Evolutionary conservation across 2,797 vertebrate species (phyloP).

Genomic region (Acrossocheilus wenchowensis): DNA sequence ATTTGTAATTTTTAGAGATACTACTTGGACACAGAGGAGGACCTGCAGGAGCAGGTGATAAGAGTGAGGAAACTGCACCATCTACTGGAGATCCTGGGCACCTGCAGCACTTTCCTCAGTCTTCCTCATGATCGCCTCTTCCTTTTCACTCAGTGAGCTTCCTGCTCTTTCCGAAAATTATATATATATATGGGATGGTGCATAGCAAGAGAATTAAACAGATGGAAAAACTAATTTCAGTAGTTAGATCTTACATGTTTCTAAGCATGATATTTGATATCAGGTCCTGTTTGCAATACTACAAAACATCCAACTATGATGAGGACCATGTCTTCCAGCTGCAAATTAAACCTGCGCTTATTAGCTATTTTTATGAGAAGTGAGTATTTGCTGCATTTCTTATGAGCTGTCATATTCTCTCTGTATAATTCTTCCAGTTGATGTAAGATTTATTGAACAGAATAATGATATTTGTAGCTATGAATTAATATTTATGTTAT

Average conservation of each 20-base stretch:
- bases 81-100: constrained; percentile 90
- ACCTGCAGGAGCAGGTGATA: constrained; percentile 88
- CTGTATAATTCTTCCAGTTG: not conserved
- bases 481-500: constrained; percentile 27
- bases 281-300: constrained; percentile 92
- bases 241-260: not conserved
- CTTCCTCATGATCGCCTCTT: constrained; percentile 91
- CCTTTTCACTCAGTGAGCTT: constrained; percentile 88
- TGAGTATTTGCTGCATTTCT: constrained; percentile 67
- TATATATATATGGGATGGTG: not conserved
- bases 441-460: not conserved
- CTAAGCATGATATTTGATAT: constrained; percentile 29
- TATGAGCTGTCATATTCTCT: not conserved
- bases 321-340: constrained; percentile 90
- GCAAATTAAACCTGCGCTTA: constrained; percentile 84
- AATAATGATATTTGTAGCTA: not conserved
- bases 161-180: not conserved
- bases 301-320: constrained; percentile 86
- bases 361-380: constrained; percentile 91
- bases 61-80: constrained; percentile 93
- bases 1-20: constrained; percentile 79
- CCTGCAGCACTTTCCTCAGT: constrained; percentile 86
- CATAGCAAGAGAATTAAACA: not conserved
- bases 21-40: constrained; percentile 85
- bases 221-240: not conserved